A percentile compares a stretch with the other conserved stretches of the same genome.
phyloP scores from a whole-genome alignment of 2,888 invertebrate species.

The Parnassius apollo region DNA sequence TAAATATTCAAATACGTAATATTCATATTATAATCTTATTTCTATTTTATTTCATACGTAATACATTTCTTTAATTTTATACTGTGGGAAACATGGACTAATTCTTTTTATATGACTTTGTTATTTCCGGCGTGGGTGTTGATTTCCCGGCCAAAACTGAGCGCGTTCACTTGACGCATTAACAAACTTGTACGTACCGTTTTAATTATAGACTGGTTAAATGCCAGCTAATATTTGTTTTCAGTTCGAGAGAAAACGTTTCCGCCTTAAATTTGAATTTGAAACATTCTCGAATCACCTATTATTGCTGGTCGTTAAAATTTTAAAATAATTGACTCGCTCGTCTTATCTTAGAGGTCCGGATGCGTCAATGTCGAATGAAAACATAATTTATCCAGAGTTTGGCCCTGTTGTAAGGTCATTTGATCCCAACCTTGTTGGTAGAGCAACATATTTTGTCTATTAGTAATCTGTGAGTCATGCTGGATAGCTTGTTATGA shows the following conservation, averaged over 20 bases:
- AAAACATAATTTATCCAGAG: conserved; percentile 1
- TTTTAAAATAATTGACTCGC: background rate
- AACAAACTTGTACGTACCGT: conserved; percentile 44
- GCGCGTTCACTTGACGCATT: conserved; percentile 54
- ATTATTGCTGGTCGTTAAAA: conserved; percentile 4
- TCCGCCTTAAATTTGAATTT: conserved; percentile 61
- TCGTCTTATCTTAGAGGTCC: background rate
- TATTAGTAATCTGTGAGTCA: no score
- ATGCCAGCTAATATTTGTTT: conserved; percentile 69
- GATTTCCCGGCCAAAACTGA: conserved; percentile 54
- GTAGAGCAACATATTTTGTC: no score
- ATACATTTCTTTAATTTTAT: no score
- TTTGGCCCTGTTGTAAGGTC: background rate
- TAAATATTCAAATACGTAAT: background rate
- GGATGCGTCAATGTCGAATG: conserved; percentile 5
- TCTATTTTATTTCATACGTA: no score
- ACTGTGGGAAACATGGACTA: no score
- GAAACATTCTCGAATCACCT: conserved; percentile 33
- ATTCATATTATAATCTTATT: no score
- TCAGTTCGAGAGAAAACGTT: conserved; percentile 52
- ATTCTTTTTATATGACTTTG: conserved; percentile 22
- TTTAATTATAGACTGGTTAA: conserved; percentile 72
- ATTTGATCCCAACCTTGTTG: conserved; percentile 2
- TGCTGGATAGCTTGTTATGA: no score
- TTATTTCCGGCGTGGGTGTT: conserved; percentile 54